Percentiles rank a stretch among this genome's conserved stretches.
These are phyloP conservation scores for Lophotriccus pileatus DNA, from an alignment of 2,797 vertebrate species.

Conservation along the genomic window DNA sequence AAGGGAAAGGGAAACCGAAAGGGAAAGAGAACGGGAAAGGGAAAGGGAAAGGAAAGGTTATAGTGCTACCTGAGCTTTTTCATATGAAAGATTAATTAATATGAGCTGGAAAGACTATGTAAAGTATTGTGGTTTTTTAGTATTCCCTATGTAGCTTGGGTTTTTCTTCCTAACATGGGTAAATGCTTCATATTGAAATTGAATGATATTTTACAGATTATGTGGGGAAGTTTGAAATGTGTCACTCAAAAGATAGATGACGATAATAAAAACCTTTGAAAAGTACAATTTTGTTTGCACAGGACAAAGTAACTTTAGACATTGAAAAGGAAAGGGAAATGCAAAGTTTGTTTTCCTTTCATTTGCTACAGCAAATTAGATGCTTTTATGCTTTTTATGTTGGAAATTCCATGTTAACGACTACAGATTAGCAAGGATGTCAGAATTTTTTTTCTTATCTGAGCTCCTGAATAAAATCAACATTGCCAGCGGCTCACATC, in stretches of 20 bases:
- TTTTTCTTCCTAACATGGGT: not conserved
- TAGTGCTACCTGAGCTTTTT: not conserved
- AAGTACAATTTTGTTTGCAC: slow-evolving; percentile 43
- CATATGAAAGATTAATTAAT: not conserved
- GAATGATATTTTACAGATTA: slow-evolving; percentile 38
- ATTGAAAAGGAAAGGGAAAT: slow-evolving; percentile 65
- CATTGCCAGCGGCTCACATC: slow-evolving; percentile 72
- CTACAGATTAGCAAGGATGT: slow-evolving; percentile 75
- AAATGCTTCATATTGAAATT: slow-evolving; percentile 34
- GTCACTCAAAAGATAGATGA: slow-evolving; percentile 49
- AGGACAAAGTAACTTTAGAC: slow-evolving; percentile 60
- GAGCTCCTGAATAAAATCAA: slow-evolving; percentile 76
- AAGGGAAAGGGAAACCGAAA: not conserved
- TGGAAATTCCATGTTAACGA: slow-evolving; percentile 76
- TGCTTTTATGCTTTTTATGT: slow-evolving; percentile 76
- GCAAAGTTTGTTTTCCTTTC: slow-evolving; percentile 71
- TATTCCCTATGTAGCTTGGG: not conserved
- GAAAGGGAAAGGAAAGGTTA: not conserved
- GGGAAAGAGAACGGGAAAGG: not conserved
- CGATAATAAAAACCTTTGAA: slow-evolving; percentile 41
- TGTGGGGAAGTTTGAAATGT: slow-evolving; percentile 24
- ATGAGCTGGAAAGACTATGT: not conserved
- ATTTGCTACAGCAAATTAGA: slow-evolving; percentile 75
- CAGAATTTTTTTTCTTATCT: slow-evolving; percentile 76
- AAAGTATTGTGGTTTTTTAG: not conserved